A percentile compares a stretch with the other conserved stretches of the same genome.
Evolutionary conservation across 2,888 invertebrate genomes (phyloP).

Genomic region (Drosophila fulvimacula): DNA sequence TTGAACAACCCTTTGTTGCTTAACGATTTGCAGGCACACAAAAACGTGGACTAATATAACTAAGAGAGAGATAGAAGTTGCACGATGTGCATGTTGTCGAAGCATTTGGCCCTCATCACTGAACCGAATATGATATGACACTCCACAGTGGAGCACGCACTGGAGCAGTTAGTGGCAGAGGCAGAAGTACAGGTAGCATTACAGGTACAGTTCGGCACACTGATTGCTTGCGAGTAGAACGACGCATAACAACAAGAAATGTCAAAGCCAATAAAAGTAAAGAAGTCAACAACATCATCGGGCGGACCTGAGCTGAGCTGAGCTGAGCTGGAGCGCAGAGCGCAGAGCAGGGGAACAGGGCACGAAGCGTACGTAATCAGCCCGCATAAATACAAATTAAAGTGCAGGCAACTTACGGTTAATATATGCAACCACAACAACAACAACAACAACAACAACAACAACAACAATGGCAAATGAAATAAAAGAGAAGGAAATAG

Average conservation of each 20-base stretch:
- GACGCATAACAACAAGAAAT: conserved; percentile 23
- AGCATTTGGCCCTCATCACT: conserved; percentile 1
- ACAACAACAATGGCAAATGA: conserved; percentile 35
- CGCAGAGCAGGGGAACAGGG: conserved; percentile 8
- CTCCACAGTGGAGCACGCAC: conserved; percentile 5
- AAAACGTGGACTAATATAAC: not conserved
- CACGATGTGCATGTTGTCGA: not conserved
- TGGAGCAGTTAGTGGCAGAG: not conserved
- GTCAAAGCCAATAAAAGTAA: conserved; percentile 59
- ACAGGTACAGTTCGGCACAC: conserved; percentile 60
- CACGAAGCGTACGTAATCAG: conserved; percentile 59
- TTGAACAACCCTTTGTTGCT: too few species aligned
- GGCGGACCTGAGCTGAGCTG: not conserved
- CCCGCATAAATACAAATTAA: conserved; percentile 78
- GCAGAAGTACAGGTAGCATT: conserved; percentile 22
- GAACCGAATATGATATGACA: not conserved
- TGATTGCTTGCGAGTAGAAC: conserved; percentile 16
- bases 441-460: conserved; percentile 24
- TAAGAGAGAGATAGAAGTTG: not conserved
- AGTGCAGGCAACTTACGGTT: conserved; percentile 73
- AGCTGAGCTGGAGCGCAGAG: not conserved
- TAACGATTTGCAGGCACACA: not conserved
- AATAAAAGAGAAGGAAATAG: conserved; percentile 65
- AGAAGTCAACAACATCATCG: conserved; percentile 64
- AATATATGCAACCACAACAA: conserved; percentile 55